Percentiles rank a stretch among this genome's conserved stretches.
These are phyloP conservation scores for Dynastes tityus DNA, from an alignment of 2,888 invertebrate species.

Conservation along the genomic window DNA sequence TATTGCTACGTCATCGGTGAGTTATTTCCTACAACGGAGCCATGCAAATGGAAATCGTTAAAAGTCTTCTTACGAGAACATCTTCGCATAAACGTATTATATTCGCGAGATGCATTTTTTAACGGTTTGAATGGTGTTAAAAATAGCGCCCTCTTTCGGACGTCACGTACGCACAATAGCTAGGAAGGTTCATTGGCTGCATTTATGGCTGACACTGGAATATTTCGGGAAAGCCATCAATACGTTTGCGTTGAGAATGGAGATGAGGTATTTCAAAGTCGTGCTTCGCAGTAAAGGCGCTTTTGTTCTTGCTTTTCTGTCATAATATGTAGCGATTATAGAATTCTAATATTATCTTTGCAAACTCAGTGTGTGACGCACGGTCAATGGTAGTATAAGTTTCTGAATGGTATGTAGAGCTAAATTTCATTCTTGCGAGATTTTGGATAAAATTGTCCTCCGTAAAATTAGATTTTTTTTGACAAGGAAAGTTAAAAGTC, in stretches of 20 bases:
- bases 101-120: conserved; percentile 36
- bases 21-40: neutral
- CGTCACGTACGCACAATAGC: conserved; percentile 3
- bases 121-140: conserved; percentile 2
- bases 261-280: neutral
- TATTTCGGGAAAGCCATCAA: conserved; percentile 13
- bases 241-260: neutral
- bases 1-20: conserved; percentile 5
- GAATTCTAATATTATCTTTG: too few relatives aligned
- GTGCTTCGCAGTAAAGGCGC: too few relatives aligned
- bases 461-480: too few relatives aligned
- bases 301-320: too few relatives aligned
- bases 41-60: conserved; percentile 29
- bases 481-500: too few relatives aligned
- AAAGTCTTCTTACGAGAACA: conserved; percentile 1
- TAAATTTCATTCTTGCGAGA: too few relatives aligned
- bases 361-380: too few relatives aligned
- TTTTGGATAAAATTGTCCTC: too few relatives aligned
- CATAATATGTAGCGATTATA: too few relatives aligned
- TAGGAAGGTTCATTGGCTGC: conserved; percentile 33
- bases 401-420: too few relatives aligned
- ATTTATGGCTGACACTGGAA: conserved; percentile 30
- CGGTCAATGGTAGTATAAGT: too few relatives aligned
- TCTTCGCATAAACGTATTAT: conserved; percentile 12
- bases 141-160: conserved; percentile 1